Base-by-base conservation (phyloP, 1,140 invertebrate genomes). In the Nephila pilipes region DNA sequence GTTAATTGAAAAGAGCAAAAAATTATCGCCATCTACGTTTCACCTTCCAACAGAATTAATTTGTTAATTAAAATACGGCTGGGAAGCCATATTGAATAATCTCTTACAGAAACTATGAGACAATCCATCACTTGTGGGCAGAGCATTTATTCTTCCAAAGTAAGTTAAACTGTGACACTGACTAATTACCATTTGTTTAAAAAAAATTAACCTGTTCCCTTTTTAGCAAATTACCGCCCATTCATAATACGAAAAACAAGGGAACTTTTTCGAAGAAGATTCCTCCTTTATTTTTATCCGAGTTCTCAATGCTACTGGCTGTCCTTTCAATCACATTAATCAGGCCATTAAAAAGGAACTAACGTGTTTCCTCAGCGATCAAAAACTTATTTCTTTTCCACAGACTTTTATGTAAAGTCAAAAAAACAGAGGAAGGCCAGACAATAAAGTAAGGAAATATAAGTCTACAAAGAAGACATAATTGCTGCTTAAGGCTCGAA, bases 51-150 rank as follows among this genome's bases (percentile, higher is more conserved):
- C 29, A 75, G 32, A 75, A 32, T 36, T 75, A 75, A 75, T 32
- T 75, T 32, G 69, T 36, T 75, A 75, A 75, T 75, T 75, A 75
- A 75, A 75, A 75, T 36, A 75, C 29, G 32, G 29, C 2, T 32
- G 3, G 25, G 1, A 36, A 32, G 29, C 58, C n/a, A 10, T 12
- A 69, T 29, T 25, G 18, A 75, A 75, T 75, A 75, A 32, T 32
- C 63, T 36, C 3, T 75, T 60, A 18, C 20, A 60, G 22, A 60
- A 60, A 60, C 12, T n/a, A 65, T n/a, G n/a, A 32, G 69, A 29
- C 29, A 32, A 75, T 75, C 69, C 29, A 75, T 75, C 69, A 75
- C 12, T 32, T 29, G 69, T 75, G 18, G 69, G 69, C 16, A 75
- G 69, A 32, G 16, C 18, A 69, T 69, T 25, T n/a, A n/a, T n/a